Percentiles rank a stretch among this genome's conserved stretches.
Conservation (phyloP, 2,113 vertebrate species). For the Suricata suricatta region DNA sequence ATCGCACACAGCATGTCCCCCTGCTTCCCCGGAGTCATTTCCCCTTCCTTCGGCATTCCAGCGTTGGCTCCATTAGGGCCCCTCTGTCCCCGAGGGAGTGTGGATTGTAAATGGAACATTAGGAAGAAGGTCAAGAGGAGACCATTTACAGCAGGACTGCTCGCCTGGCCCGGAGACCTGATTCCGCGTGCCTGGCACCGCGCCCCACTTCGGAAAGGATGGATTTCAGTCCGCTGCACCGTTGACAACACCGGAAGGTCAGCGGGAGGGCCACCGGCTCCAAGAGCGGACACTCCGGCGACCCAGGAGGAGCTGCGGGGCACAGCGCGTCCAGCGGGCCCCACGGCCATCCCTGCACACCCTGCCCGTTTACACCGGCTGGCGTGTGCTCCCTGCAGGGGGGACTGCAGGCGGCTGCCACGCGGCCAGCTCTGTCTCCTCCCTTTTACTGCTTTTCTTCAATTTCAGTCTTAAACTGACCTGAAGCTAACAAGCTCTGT, state of each 20-base stretch:
- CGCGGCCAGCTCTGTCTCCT: fast-evolving
- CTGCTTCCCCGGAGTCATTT: background rate
- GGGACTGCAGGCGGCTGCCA: fast-evolving
- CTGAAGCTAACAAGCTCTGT: background rate
- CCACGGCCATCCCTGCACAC: fast-evolving
- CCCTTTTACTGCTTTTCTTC: background rate
- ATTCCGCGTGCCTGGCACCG: background rate
- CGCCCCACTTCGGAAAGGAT: background rate
- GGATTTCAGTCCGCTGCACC: background rate
- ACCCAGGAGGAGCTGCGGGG: background rate
- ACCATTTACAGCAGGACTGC: background rate
- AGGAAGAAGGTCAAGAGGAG: background rate
- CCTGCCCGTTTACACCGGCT: background rate
- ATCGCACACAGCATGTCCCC: fast-evolving
- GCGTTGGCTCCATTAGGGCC: background rate
- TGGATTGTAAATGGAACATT: background rate
- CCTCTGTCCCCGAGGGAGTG: background rate
- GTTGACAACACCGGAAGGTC: background rate
- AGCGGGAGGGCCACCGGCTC: background rate
- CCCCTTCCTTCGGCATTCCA: no score
- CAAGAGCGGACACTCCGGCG: no score
- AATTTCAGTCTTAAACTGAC: background rate
- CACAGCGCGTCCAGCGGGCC: fast-evolving
- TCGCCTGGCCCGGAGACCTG: background rate
- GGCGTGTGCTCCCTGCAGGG: fast-evolving